Conservation (phyloP, 1,140 invertebrate genomes). For the Scaptomyza hsui region DNA sequence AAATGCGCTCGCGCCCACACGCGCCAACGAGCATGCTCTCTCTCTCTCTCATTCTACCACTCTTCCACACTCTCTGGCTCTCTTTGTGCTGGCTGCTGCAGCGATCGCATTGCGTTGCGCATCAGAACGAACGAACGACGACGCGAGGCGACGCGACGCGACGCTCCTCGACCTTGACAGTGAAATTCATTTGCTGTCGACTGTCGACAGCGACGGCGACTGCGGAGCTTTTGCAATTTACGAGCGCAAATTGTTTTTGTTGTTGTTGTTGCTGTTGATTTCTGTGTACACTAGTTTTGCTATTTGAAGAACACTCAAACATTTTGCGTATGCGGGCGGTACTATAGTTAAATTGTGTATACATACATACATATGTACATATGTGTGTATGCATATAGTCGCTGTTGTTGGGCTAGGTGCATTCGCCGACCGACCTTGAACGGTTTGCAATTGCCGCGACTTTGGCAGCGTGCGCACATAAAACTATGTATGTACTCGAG, state of each 20-base stretch:
- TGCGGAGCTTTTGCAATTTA: slow-evolving; percentile 77
- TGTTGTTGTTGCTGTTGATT: slow-evolving; percentile 33
- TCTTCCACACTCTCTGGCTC: slow-evolving; percentile 12
- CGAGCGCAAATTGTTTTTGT: slow-evolving; percentile 67
- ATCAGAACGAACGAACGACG: slow-evolving; percentile 72
- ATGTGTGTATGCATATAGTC: neutral
- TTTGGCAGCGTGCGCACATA: slow-evolving; percentile 71
- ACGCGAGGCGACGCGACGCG: neutral
- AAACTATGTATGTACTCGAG: slow-evolving; percentile 54
- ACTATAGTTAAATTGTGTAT: neutral
- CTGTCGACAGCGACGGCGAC: slow-evolving; percentile 26
- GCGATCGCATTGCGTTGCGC: slow-evolving; percentile 78
- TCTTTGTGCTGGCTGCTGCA: slow-evolving; percentile 22
- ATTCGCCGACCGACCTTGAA: slow-evolving; percentile 73
- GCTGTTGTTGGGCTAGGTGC: slow-evolving; percentile 59
- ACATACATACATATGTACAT: too few species aligned
- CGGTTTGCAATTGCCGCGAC: slow-evolving; percentile 54
- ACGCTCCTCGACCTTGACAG: slow-evolving; percentile 81
- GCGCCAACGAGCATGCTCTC: slow-evolving; percentile 22
- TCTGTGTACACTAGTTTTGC: slow-evolving; percentile 55
- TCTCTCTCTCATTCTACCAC: slow-evolving; percentile 3
- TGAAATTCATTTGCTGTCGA: slow-evolving; percentile 74
- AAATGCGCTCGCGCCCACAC: slow-evolving; percentile 41
- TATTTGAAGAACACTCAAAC: slow-evolving; percentile 67
- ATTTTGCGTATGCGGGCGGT: slow-evolving; percentile 67